Base-by-base conservation (phyloP, 2,797 vertebrate species). In the Taenioides sp. region DNA sequence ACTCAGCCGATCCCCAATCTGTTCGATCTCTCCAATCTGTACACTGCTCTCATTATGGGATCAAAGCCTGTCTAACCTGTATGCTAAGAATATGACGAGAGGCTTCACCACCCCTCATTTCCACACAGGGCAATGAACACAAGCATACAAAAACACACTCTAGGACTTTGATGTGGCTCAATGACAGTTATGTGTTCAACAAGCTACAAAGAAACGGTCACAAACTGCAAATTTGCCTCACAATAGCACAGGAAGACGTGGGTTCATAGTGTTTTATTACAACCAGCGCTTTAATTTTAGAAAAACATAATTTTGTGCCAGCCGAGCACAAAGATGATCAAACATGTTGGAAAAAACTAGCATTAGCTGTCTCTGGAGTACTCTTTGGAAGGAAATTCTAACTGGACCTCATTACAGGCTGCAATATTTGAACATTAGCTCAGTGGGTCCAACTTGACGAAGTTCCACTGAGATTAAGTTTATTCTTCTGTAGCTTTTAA, bases 41-140 rank as follows among this genome's bases (percentile, higher is more conserved):
- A 63, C 70, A 73, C 65, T 49, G 52, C 60, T 80, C 72, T 81
- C 77, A 84, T 86, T 77, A 86, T 65, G 70, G 79, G 81, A 86
- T 87, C 80, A 87, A 82, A 85, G 84, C 78, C 49, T 34, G 50
- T 76, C 73, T 86, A 81, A 87, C 85, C 73, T 78, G 74, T 72
- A 78, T 78, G 70, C 76, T 82, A 73, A 80, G 80, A 86, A 84
- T 75, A 81, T 74, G 82, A 80, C 66, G 70, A 77, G 80, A 74
- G 72, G 69, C 65, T 58, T 76, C 65, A 77, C 67, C 70, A 64
- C 59, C 60, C 37, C 62, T 47, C 50, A 79, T 81, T 72, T 84
- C 74, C 69, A 74, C 57, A 72, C 65, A 65, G 67, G 47, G 69
- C 58, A 66, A 77, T 16, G 67, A 73, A 50, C 37, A 71, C 59